Percentiles rank a stretch among this genome's conserved stretches.
Evolutionary conservation across 2,888 invertebrate genomes (phyloP).

Genomic region (Norana najaformis): DNA sequence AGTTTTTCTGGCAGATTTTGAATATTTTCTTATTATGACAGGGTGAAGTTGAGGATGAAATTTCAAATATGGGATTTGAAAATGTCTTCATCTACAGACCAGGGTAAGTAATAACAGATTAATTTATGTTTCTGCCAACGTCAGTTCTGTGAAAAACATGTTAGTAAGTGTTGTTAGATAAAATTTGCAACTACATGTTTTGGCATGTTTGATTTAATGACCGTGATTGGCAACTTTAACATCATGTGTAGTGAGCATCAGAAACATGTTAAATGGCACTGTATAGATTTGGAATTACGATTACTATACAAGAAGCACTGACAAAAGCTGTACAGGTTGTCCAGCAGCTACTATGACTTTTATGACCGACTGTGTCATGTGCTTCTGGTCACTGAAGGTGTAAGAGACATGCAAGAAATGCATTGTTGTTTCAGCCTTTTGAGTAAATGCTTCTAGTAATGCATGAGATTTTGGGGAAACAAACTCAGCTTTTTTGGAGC

Average conservation of each 20-base stretch:
- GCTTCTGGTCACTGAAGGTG: too few relatives aligned
- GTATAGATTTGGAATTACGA: too few relatives aligned
- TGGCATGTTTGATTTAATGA: neutral
- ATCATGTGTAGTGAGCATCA: too few relatives aligned
- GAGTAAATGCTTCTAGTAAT: neutral
- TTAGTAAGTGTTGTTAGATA: too few relatives aligned
- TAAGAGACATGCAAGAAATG: neutral
- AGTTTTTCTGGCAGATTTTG: neutral
- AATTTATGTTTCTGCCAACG: neutral
- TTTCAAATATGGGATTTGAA: conserved; percentile 57
- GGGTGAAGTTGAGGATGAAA: conserved; percentile 61
- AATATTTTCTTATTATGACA: conserved; percentile 43
- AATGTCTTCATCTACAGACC: conserved; percentile 59
- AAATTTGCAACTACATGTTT: neutral
- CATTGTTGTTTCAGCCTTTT: neutral
- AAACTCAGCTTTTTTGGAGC: neutral
- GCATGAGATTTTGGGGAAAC: too few relatives aligned
- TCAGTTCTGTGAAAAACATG: neutral
- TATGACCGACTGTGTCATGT: too few relatives aligned
- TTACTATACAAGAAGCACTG: too few relatives aligned
- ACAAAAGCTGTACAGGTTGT: too few relatives aligned
- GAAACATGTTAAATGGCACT: too few relatives aligned
- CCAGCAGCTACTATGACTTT: too few relatives aligned
- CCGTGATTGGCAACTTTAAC: too few relatives aligned
- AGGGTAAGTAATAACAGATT: conserved; percentile 50